Base-by-base conservation (phyloP, 2,113 vertebrate genomes). In the Elanoides forficatus region DNA sequence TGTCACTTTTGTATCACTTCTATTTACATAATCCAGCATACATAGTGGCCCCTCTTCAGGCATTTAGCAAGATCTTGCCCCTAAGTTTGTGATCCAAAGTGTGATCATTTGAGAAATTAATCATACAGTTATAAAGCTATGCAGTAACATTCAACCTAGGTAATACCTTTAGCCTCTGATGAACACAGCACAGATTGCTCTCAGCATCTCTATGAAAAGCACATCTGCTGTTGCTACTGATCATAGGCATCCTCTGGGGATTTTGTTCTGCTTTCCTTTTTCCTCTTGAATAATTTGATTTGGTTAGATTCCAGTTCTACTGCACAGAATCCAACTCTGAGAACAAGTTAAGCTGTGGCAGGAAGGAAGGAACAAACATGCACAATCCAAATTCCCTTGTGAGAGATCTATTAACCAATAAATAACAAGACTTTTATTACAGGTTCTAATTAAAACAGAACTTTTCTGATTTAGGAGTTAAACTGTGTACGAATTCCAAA, bases 231-330 rank as follows among this genome's bases (percentile, higher is more conserved):
- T 65, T 88, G 65, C 81, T 75, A 27, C 76, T 74, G 81, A 76
- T 92, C 94, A 83, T 48, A 90, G 43, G 53, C 34, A 67, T 93
- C 78, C 89, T 93, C 86, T 19, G 72, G 86, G 70, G 55, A 76
- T 73, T 93, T 80, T 86, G 66, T 65, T 93, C 67, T 23, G 17
- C 86, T 94, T 94, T 84, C 80, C 58, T 81, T 85, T 86, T 74
- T 75, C 65, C 81, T 95, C 52, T 75, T 91, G 92, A 95, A 88
- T 88, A 62, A 92, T 45, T 88, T 88, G 52, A 85, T 82, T 91
- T 95, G 90, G 91, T 85, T 5, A 21, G 72, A 13, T 82, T 95
- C 94, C 82, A 92, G 8, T 52, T n/a, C 52, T 26, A 11, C 45
- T 75, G 72, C 72, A n/a, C 23, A 0, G 62, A 81, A 85, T 95